Conservation (phyloP, 2,888 invertebrate species). For the Eristalis pertinax region DNA sequence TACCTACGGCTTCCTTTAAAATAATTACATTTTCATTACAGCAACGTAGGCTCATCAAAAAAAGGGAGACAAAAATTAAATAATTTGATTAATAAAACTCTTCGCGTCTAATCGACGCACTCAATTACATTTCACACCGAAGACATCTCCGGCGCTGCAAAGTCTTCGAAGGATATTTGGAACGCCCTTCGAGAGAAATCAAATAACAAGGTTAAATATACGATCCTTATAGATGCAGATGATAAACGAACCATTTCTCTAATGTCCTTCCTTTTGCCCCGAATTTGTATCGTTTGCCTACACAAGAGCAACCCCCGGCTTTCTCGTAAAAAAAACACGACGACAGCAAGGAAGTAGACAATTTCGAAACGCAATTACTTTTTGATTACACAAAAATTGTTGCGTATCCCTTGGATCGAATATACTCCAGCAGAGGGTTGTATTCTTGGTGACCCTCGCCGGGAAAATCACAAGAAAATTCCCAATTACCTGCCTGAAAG, state of each 20-base stretch:
- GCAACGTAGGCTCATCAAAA: conserved; percentile 10
- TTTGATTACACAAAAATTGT: conserved; percentile 70
- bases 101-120: conserved; percentile 29
- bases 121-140: conserved; percentile 47
- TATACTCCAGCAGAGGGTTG: conserved; percentile 32
- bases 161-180: conserved; percentile 9
- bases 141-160: conserved; percentile 12
- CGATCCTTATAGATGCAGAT: conserved; percentile 51
- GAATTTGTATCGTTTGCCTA: conserved; percentile 14
- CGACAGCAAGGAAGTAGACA: conserved; percentile 58
- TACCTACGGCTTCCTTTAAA: background rate
- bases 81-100: conserved; percentile 47
- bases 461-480: conserved; percentile 50
- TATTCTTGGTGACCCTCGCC: conserved; percentile 2
- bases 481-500: conserved; percentile 54
- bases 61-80: background rate
- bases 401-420: conserved; percentile 48
- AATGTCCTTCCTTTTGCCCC: conserved; percentile 12
- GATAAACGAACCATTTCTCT: conserved; percentile 59
- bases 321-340: conserved; percentile 24
- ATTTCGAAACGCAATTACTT: conserved; percentile 68
- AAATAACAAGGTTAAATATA: conserved; percentile 59
- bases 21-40: conserved; percentile 19
- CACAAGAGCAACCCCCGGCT: conserved; percentile 28
- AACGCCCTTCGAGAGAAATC: conserved; percentile 25